phyloP scores from a whole-genome alignment of 2,113 vertebrate genomes.

The Pogona vitticeps region DNA sequence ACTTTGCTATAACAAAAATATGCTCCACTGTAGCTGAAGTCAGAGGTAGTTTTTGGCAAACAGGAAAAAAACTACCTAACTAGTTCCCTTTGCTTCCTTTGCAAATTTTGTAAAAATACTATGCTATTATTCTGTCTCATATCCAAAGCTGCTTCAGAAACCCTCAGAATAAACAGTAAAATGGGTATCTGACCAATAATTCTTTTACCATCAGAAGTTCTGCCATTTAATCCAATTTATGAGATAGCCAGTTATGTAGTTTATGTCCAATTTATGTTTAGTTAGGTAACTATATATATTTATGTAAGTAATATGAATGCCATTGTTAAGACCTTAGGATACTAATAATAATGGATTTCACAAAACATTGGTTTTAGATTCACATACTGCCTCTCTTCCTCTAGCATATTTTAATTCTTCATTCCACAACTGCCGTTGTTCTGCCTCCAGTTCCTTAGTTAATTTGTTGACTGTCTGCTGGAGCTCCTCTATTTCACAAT shows the following conservation, averaged over 20 bases:
- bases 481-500: constrained; percentile 89
- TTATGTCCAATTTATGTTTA: no score
- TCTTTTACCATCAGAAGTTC: background rate
- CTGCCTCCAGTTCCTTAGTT: constrained; percentile 84
- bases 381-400: constrained; percentile 87
- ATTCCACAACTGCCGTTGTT: constrained; percentile 90
- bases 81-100: background rate
- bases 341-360: background rate
- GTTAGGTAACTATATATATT: no score
- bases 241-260: background rate
- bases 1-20: background rate
- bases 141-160: background rate
- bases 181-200: background rate
- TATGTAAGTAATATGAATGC: no score
- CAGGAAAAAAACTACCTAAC: background rate
- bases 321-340: no score
- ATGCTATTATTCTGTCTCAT: background rate
- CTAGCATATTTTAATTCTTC: constrained; percentile 91
- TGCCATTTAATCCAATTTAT: background rate
- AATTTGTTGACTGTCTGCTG: constrained; percentile 86
- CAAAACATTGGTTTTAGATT: background rate
- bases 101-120: background rate
- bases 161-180: background rate
- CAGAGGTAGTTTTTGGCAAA: background rate
- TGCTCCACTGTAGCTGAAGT: background rate